phyloP scores from a whole-genome alignment of 2,113 vertebrate species.

The Microcebus tavaratra region DNA sequence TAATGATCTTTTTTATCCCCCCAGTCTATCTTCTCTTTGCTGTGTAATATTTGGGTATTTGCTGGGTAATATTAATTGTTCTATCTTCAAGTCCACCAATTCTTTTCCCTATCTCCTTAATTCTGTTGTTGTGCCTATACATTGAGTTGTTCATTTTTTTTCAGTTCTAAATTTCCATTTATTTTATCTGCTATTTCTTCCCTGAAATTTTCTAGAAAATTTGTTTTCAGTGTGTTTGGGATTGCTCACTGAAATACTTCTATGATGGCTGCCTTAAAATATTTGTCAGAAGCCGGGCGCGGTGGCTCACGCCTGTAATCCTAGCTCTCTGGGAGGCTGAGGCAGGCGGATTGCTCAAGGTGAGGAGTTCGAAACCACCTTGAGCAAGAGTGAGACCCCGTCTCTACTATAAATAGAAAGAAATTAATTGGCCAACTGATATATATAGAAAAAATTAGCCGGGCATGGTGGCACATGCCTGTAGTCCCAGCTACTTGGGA shows the following conservation, averaged over 20 bases:
- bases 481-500: no score
- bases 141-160: neutral
- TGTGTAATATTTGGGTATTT: neutral
- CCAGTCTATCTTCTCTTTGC: neutral
- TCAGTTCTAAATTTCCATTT: constrained; percentile 40
- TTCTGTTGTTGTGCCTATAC: neutral
- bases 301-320: no score
- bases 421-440: no score
- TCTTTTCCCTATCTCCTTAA: neutral
- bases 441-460: no score
- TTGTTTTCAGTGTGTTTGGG: neutral
- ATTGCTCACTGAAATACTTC: constrained; percentile 7
- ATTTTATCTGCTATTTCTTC: constrained; percentile 29
- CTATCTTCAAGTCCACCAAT: neutral
- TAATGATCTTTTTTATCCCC: neutral
- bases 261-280: constrained; percentile 22
- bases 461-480: no score
- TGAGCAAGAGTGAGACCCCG: no score
- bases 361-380: no score
- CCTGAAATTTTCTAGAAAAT: neutral
- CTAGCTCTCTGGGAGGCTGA: no score
- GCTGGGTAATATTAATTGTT: neutral
- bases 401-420: no score
- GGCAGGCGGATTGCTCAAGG: no score
- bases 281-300: constrained; percentile 34